Evolutionary conservation across 2,888 invertebrate species (phyloP).

Genomic region (Dicyrtoma fusca): DNA sequence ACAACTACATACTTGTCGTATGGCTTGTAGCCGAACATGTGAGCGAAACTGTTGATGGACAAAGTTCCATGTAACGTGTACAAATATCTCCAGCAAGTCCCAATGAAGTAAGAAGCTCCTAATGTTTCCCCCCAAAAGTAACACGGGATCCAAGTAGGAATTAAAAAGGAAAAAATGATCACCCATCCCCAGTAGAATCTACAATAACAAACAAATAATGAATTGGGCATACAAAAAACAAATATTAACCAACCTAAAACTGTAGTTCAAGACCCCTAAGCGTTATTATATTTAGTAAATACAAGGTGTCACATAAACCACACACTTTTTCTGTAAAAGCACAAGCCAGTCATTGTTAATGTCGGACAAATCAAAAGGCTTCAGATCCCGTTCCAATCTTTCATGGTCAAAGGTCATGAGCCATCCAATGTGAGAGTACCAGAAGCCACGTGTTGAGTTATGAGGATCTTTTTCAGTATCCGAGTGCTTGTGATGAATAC

Average conservation of each 20-base stretch:
- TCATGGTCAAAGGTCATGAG: conserved; percentile 87
- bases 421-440: conserved; percentile 97
- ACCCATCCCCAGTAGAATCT: too few relatives aligned
- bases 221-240: too few relatives aligned
- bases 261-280: too few relatives aligned
- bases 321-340: conserved; percentile 85
- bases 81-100: background rate
- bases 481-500: conserved; percentile 87
- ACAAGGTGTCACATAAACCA: too few relatives aligned
- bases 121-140: conserved; percentile 5
- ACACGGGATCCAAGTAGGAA: background rate
- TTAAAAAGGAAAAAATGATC: background rate
- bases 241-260: too few relatives aligned
- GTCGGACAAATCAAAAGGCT: conserved; percentile 82
- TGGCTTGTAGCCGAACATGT: conserved; percentile 13
- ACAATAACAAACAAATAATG: too few relatives aligned
- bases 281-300: too few relatives aligned
- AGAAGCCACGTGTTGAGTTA: conserved; percentile 89
- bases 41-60: conserved; percentile 19
- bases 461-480: conserved; percentile 94
- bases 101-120: background rate
- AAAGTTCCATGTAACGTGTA: background rate
- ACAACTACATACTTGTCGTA: conserved; percentile 70
- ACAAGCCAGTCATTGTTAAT: conserved; percentile 78
- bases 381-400: conserved; percentile 82